Evolutionary conservation across 2,888 invertebrate species (phyloP).

Genomic region (Spilosoma lubricipeda): DNA sequence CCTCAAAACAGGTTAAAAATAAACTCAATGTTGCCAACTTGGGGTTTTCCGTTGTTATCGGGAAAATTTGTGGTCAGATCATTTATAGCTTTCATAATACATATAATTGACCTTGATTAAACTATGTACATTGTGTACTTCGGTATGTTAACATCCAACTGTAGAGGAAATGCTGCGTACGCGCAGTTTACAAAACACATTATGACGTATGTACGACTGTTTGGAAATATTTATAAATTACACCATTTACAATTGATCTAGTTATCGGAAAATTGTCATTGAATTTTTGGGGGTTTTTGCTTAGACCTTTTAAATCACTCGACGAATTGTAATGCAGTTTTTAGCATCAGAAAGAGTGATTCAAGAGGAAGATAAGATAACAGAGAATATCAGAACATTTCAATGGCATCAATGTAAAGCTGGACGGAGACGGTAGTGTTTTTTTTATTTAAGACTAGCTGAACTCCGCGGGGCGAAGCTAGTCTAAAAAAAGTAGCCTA

Average conservation of each 20-base stretch:
- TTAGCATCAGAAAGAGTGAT: no score
- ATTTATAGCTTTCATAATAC: neutral
- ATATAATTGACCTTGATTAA: neutral
- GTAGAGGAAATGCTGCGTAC: constrained; percentile 29
- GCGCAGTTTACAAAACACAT: constrained; percentile 38
- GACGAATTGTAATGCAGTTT: no score
- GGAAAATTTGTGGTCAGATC: neutral
- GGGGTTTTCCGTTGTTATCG: neutral
- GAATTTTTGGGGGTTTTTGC: no score
- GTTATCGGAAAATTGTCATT: neutral
- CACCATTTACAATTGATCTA: neutral
- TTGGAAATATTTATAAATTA: constrained; percentile 12
- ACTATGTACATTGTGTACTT: neutral
- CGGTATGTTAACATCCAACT: constrained; percentile 8
- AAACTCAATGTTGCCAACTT: neutral
- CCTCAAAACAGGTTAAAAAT: neutral
- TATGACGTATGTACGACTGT: constrained; percentile 6
- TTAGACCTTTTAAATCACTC: no score
- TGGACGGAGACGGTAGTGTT: no score
- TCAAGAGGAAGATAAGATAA: no score
- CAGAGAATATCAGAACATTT: no score
- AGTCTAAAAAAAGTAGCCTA: no score
- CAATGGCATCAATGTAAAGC: no score
- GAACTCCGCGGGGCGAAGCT: no score
- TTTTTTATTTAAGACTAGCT: no score